Conservation (phyloP, 2,888 invertebrate species). For the Macropis europaea region DNA sequence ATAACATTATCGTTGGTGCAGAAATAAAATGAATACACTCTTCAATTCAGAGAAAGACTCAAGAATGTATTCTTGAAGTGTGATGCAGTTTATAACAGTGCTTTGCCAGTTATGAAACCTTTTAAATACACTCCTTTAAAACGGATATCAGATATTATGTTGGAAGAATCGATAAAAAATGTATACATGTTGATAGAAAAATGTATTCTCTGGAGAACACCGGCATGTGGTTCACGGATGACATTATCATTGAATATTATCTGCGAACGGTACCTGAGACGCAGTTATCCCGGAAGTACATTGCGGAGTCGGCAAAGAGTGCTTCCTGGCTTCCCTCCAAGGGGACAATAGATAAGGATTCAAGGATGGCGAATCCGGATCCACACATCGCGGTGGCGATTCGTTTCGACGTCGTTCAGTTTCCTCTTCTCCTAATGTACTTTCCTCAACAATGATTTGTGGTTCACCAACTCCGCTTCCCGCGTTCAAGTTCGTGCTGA, state of each 20-base stretch:
- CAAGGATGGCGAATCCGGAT: slow-evolving; percentile 87
- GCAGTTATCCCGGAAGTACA: slow-evolving; percentile 93
- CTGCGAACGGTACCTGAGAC: slow-evolving; percentile 83
- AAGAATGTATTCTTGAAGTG: too few relatives aligned
- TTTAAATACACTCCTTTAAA: too few relatives aligned
- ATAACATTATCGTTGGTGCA: too few relatives aligned
- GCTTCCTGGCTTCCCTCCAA: slow-evolving; percentile 90
- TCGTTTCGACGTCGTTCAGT: slow-evolving; percentile 80
- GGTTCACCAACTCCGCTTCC: slow-evolving; percentile 84
- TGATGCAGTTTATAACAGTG: too few relatives aligned
- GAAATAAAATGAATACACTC: too few relatives aligned
- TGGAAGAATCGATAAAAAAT: not conserved
- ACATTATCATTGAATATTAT: not conserved
- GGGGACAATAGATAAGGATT: slow-evolving; percentile 92
- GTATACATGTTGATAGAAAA: not conserved
- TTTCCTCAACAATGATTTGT: slow-evolving; percentile 91
- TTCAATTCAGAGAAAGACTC: too few relatives aligned
- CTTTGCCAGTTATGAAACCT: too few relatives aligned
- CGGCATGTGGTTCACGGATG: not conserved
- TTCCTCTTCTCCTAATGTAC: slow-evolving; percentile 85
- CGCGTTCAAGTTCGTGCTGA: slow-evolving; percentile 62
- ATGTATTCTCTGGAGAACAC: not conserved
- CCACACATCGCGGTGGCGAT: slow-evolving; percentile 84
- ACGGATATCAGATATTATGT: not conserved
- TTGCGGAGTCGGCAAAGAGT: slow-evolving; percentile 91